Percentiles rank a stretch among this genome's conserved stretches.
Evolutionary conservation across 2,888 invertebrate genomes (phyloP).

Genomic region (Pantelozetes paolii): DNA sequence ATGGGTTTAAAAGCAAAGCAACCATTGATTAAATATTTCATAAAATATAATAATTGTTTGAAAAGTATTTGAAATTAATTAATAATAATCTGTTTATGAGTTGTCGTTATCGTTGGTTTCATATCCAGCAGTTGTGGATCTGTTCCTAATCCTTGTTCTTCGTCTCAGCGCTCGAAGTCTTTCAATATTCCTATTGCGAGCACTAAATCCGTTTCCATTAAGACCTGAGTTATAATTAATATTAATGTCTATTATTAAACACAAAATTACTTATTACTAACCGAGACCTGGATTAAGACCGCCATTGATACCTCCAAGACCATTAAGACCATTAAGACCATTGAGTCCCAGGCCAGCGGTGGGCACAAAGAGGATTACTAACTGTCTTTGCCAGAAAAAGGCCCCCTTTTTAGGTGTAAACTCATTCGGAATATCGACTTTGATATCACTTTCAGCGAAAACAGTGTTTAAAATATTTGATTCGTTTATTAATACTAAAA

Average conservation of each 20-base stretch:
- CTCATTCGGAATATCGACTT: background rate
- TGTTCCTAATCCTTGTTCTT: background rate
- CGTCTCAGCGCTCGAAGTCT: background rate
- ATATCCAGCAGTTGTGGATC: background rate
- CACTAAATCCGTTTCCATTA: background rate
- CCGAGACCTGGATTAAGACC: no score
- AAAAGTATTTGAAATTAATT: no score
- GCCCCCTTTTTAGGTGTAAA: background rate
- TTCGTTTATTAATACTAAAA: background rate
- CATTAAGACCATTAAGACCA: background rate
- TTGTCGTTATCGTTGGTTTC: background rate
- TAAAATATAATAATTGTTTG: no score
- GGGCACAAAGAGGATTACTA: background rate
- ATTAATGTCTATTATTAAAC: no score
- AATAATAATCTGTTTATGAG: no score
- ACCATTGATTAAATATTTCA: no score
- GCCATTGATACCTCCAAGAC: background rate
- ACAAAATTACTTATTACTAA: no score
- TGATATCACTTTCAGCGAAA: background rate
- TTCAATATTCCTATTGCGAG: background rate
- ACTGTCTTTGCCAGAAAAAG: background rate
- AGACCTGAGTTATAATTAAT: no score
- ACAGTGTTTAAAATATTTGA: background rate
- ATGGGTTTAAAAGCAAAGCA: no score
- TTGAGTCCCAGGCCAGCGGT: background rate